These are phyloP conservation scores for Brachypalpus laphriformis DNA, from an alignment of 2,888 invertebrate genomes.

Conservation along the genomic window DNA sequence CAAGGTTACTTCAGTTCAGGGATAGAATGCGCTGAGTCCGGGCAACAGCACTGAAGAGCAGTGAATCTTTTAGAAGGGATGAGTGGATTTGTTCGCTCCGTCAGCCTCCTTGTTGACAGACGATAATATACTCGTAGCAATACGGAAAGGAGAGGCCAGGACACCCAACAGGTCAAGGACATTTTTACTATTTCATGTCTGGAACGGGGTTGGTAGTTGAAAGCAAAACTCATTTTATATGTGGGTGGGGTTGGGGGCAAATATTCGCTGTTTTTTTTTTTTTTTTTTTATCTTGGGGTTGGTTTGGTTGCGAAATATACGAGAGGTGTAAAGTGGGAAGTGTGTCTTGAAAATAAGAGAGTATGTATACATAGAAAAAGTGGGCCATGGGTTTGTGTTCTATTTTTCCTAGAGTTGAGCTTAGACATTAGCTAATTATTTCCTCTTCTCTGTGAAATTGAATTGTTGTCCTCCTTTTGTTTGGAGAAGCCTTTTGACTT, in stretches of 20 bases:
- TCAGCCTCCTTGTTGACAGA: constrained; percentile 62
- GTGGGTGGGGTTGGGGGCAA: constrained; percentile 11
- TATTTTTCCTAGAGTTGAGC: neutral
- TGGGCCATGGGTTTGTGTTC: neutral
- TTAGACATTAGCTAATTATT: neutral
- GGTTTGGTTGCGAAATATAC: neutral
- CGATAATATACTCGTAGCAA: constrained; percentile 44
- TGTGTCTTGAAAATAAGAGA: neutral
- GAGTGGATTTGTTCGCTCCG: constrained; percentile 23
- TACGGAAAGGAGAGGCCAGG: constrained; percentile 47
- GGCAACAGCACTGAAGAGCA: constrained; percentile 30
- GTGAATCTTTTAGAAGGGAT: neutral
- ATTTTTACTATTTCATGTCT: constrained; percentile 71
- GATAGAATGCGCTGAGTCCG: constrained; percentile 62
- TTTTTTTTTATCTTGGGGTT: neutral
- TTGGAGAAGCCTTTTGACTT: too few relatives aligned
- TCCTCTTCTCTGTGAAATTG: neutral
- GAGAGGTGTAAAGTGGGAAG: neutral
- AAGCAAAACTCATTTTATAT: constrained; percentile 29
- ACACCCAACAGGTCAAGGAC: constrained; percentile 71
- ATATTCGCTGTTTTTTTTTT: neutral
- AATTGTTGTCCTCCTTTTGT: neutral
- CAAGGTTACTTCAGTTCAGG: constrained; percentile 73
- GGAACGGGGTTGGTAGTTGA: constrained; percentile 30
- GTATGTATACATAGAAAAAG: constrained; percentile 1